These are phyloP conservation scores for Apostichopus californicus DNA, from an alignment of 35 echinoderm and acorn worm genomes.

Conservation along the genomic window DNA sequence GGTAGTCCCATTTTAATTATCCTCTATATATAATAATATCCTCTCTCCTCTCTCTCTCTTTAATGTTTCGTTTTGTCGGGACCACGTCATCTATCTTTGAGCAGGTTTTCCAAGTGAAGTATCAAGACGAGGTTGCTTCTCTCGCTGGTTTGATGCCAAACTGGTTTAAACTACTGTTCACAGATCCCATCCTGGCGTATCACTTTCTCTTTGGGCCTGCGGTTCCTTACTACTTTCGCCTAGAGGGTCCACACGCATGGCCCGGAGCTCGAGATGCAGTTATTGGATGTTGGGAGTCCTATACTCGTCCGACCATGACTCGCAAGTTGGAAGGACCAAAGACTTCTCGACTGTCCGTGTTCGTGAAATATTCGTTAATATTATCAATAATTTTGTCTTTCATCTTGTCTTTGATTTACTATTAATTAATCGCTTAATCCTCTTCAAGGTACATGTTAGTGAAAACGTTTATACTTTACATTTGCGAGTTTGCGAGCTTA, in stretches of 20 bases:
- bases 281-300: neutral
- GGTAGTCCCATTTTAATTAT: no score
- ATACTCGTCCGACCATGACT: neutral
- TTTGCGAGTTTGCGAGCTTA: no score
- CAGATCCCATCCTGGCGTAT: neutral
- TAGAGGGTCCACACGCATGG: neutral
- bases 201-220: neutral
- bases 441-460: no score
- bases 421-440: no score
- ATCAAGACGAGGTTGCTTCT: neutral
- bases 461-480: no score
- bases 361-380: no score
- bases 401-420: no score
- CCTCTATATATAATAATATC: no score
- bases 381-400: no score
- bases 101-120: neutral
- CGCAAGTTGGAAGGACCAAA: neutral
- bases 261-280: neutral
- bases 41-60: no score
- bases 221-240: neutral
- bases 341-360: no score
- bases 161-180: neutral
- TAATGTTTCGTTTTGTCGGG: neutral
- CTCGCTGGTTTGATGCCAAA: neutral
- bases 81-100: neutral